Evolutionary conservation across 2,888 invertebrate genomes (phyloP), one percentile per base, ranked within the genome.

Genomic region (Oligia fasciuncula): DNA sequence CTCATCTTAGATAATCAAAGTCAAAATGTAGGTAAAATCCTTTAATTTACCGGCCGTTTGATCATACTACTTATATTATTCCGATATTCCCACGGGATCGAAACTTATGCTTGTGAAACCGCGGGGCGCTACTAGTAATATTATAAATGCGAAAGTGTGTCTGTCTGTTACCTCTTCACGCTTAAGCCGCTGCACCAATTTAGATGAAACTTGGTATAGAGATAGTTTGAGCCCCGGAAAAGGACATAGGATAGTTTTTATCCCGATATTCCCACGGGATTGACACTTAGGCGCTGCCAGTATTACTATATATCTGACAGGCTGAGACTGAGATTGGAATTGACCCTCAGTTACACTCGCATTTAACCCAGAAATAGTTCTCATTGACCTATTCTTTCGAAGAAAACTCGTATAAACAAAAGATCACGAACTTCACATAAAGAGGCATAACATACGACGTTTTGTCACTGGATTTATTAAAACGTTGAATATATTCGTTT

Each of bases 391-490:
- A 62, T 62, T 54, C 1, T 14, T 77, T 68, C 19, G 1, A 23
- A 80, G 29, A 40, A 19, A 54, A 66, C 5, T 40, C 14, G 1
- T 17, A 62, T 14, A 81, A 76, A 83, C 68, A 72, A 81, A 57
- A 82, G 57, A 76, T 77, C 67, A 77, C 57, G 73, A 83, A 71
- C 73, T 60, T 13, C 67, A 29, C 69, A 69, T 46, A 86, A 73
- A 76, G 14, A 77, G 51, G 57, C 60, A 60, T 68, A 80, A 84
- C 90, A 89, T 88, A 77, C 89, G 88, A 88, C 76, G 86, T 87
- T 85, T 76, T 89, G 87, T 88, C 90, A 86, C 88, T 85, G 86
- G 87, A 89, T 90, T 92, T 91, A 91, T 92, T 92, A 91, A 90
- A 92, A 89, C 80, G 81, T 89, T 87, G 87, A 88, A 90, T 90